A percentile compares a stretch with the other conserved stretches of the same genome.
Evolutionary conservation across 2,888 invertebrate genomes (phyloP).

Genomic region (Zygaena filipendulae): DNA sequence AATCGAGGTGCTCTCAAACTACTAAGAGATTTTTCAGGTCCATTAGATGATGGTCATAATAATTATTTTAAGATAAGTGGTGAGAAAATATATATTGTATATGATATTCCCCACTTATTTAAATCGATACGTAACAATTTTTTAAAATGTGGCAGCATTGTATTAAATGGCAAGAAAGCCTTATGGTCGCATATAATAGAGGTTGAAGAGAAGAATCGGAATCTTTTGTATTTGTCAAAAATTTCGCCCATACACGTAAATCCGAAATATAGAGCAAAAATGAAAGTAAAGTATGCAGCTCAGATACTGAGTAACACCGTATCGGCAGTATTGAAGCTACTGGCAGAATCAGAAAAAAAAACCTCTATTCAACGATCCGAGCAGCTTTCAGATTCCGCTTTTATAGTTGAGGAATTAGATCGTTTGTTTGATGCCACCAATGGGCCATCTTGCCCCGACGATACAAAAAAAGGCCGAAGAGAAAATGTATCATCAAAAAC

Average conservation of each 20-base stretch:
- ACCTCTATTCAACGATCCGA: neutral
- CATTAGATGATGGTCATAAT: neutral
- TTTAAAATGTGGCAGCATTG: slow-evolving; percentile 1
- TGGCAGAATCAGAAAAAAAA: slow-evolving; percentile 2
- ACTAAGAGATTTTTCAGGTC: neutral
- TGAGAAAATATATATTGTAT: slow-evolving; percentile 7
- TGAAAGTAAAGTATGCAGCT: slow-evolving; percentile 15
- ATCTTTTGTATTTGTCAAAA: slow-evolving; percentile 1
- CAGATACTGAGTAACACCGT: slow-evolving; percentile 14
- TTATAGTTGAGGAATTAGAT: slow-evolving; percentile 10
- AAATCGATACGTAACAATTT: slow-evolving; percentile 8
- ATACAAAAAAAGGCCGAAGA: slow-evolving; percentile 11
- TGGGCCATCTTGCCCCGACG: slow-evolving; percentile 11
- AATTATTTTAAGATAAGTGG: slow-evolving; percentile 3
- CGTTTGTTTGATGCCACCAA: slow-evolving; percentile 14
- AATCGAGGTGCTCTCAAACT: neutral
- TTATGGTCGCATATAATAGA: slow-evolving; percentile 4
- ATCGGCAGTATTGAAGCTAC: slow-evolving; percentile 11
- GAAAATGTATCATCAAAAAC: slow-evolving; percentile 13
- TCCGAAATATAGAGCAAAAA: slow-evolving; percentile 9
- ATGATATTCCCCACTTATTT: slow-evolving; percentile 7
- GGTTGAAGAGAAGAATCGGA: slow-evolving; percentile 1
- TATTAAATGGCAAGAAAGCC: slow-evolving; percentile 1
- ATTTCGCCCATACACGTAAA: slow-evolving; percentile 1
- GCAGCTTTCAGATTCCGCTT: slow-evolving; percentile 6